phyloP scores from a whole-genome alignment of 1,140 invertebrate genomes.

The Wasmannia auropunctata region DNA sequence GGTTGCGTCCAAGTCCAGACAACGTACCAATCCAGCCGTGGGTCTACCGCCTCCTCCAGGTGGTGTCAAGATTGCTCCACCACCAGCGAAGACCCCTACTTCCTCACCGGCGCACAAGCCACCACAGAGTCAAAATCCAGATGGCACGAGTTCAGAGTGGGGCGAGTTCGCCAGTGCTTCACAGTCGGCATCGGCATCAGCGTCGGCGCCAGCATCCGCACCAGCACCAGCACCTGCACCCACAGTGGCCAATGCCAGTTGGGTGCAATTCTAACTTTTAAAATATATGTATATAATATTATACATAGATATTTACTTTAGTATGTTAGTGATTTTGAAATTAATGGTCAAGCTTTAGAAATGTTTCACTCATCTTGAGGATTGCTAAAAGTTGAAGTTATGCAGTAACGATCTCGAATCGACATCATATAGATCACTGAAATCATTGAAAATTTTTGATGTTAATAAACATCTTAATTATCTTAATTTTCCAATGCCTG shows the following conservation, averaged over 20 bases:
- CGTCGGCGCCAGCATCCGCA: conserved; percentile 82
- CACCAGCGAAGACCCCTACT: conserved; percentile 88
- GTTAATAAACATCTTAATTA: background rate
- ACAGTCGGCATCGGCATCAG: conserved; percentile 82
- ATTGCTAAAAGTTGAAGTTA: background rate
- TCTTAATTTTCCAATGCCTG: background rate
- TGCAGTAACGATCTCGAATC: background rate
- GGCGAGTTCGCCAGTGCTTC: conserved; percentile 90
- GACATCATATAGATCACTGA: background rate
- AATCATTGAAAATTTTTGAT: background rate
- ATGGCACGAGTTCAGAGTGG: conserved; percentile 88
- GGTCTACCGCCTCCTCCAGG: conserved; percentile 95
- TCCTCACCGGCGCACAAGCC: conserved; percentile 90
- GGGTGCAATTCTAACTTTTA: conserved; percentile 90
- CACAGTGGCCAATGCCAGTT: conserved; percentile 87
- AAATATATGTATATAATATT: conserved; percentile 57
- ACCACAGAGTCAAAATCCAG: conserved; percentile 84
- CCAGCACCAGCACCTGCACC: conserved; percentile 72
- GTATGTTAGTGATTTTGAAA: conserved; percentile 61
- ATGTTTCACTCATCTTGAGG: background rate
- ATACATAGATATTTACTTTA: conserved; percentile 39
- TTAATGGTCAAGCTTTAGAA: conserved; percentile 55
- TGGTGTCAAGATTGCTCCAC: conserved; percentile 88
- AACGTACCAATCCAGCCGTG: conserved; percentile 86
- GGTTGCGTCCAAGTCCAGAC: conserved; percentile 87